Evolutionary conservation across 2,113 vertebrate species (phyloP).

Genomic region (Salvelinus sp.): DNA sequence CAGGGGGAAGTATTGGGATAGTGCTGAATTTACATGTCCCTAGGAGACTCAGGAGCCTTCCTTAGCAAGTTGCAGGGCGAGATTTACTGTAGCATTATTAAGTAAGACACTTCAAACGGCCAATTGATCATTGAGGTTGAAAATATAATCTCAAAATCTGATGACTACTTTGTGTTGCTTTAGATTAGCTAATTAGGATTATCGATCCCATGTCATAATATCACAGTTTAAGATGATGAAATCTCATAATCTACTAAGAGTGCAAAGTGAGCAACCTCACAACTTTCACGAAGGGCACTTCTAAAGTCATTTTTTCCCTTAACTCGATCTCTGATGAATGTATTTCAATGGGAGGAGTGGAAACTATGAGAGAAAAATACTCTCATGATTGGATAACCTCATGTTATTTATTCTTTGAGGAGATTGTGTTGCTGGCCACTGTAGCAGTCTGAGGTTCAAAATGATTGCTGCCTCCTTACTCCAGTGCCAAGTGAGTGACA

Average conservation of each 20-base stretch:
- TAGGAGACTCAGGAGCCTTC: not conserved
- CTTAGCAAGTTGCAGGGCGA: slow-evolving; percentile 24
- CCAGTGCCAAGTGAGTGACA: slow-evolving; percentile 65
- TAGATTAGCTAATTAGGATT: slow-evolving; percentile 67
- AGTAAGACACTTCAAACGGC: slow-evolving; percentile 53
- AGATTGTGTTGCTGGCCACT: slow-evolving; percentile 20
- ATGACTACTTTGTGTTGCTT: slow-evolving; percentile 50
- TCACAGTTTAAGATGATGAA: slow-evolving; percentile 37
- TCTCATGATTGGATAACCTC: not conserved
- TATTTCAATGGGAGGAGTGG: slow-evolving; percentile 9
- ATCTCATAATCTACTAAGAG: slow-evolving; percentile 34
- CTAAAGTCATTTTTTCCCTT: not conserved
- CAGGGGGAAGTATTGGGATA: not conserved
- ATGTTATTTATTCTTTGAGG: no score
- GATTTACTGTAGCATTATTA: slow-evolving; percentile 30
- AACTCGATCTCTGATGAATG: no score
- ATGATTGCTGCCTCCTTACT: slow-evolving; percentile 41
- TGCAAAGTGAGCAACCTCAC: slow-evolving; percentile 37
- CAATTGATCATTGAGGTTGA: slow-evolving; percentile 57
- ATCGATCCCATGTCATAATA: slow-evolving; percentile 57
- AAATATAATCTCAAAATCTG: slow-evolving; percentile 64
- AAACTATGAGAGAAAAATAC: not conserved
- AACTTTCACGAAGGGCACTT: slow-evolving; percentile 55
- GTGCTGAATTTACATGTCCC: not conserved
- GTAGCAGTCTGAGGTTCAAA: slow-evolving; percentile 44